Conservation (phyloP, 2,888 invertebrate species). For the Drosophila eohydei region DNA sequence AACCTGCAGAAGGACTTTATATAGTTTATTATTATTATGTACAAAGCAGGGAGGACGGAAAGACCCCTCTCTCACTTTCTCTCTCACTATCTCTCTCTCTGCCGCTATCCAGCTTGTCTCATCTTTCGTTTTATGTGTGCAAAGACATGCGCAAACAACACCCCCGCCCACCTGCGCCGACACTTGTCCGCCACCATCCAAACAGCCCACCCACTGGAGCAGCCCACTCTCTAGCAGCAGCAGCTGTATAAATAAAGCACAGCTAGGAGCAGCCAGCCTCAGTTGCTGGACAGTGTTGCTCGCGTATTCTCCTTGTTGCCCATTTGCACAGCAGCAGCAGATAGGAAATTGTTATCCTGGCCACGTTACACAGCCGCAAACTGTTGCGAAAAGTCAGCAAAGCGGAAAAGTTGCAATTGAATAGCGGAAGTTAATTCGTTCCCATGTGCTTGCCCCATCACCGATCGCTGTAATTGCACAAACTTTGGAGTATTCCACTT, state of each 20-base stretch:
- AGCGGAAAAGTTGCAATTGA: conserved; percentile 15
- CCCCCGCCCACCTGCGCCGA: conserved; percentile 34
- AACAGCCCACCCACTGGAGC: not conserved
- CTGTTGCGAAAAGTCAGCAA: conserved; percentile 40
- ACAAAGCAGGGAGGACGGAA: not conserved
- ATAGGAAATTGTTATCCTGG: conserved; percentile 5
- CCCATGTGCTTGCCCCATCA: conserved; percentile 26
- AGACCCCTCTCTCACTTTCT: not conserved
- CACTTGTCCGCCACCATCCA: conserved; percentile 25
- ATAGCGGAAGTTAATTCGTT: conserved; percentile 19
- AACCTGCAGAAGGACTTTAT: conserved; percentile 11
- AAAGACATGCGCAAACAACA: conserved; percentile 78
- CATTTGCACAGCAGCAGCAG: not conserved
- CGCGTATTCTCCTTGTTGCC: conserved; percentile 44
- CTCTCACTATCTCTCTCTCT: not conserved
- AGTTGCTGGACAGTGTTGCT: conserved; percentile 71
- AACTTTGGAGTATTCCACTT: conserved; percentile 15
- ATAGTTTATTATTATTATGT: conserved; percentile 64
- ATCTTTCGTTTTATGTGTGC: conserved; percentile 31
- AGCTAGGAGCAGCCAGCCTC: conserved; percentile 64
- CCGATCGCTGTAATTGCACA: conserved; percentile 27
- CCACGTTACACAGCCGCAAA: conserved; percentile 21
- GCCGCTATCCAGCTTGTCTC: not conserved
- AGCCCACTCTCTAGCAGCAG: conserved; percentile 10
- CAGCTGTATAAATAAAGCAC: conserved; percentile 76